Base-by-base conservation (phyloP, 2,797 vertebrate genomes). In the Leptoclinus maculatus region DNA sequence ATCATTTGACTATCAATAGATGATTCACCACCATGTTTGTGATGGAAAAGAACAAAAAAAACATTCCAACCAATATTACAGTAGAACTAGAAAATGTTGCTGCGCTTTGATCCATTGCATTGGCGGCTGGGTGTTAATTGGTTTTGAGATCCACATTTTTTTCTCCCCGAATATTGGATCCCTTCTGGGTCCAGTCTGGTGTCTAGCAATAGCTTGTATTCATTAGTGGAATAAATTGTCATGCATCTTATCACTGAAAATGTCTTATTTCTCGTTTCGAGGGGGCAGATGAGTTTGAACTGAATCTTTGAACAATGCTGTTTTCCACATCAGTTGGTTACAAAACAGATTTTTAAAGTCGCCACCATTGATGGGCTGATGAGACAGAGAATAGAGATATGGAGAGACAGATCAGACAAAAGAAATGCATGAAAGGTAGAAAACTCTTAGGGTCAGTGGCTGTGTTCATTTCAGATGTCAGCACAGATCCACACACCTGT, bases 401-500 rank as follows among this genome's bases (percentile, higher is more conserved):
- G 16, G 13, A 17, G 0, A 3, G 21, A 53, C 8, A 51, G 1
- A 65, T 27, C 49, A 47, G 58, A 36, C 69, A 73, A 21, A 21
- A 60, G n/a, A 51, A 76, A 79, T 70, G 27, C 39, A 59, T 8
- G 49, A 54, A 43, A 43, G 41, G 34, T 17, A 68, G 59, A 63
- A 45, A 77, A n/a, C 39, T 43, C 39, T 34, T 3, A 19, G 56
- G 73, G 71, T 85, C 75, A 80, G 38, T 62, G 68, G 39, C 62
- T 75, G 71, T 67, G 77, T 82, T 85, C 69, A 75, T 72, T 67
- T 70, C 65, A 75, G n/a, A 66, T 82, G 53, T 86, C 83, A 79
- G 51, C 64, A 47, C 21, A 67, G 45, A 83, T 79, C 23, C 57
- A 57, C 67, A 66, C 60, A 62, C 39, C 69, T 83, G 76, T 80